These are phyloP conservation scores for Papilio aristodemus DNA, from an alignment of 1,140 invertebrate species.

Conservation along the genomic window DNA sequence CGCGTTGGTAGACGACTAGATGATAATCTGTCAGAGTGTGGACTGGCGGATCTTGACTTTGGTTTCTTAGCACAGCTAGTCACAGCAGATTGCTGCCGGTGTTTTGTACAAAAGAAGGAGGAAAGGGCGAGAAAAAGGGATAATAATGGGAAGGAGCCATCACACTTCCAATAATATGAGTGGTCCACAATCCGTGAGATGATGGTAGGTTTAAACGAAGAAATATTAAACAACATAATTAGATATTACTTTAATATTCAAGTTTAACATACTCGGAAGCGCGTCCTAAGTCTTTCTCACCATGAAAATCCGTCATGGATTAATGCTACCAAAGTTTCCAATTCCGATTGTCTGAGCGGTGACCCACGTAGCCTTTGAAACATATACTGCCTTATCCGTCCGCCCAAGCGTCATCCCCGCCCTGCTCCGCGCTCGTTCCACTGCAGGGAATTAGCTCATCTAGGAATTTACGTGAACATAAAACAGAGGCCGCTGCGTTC, in stretches of 20 bases:
- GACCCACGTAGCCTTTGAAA: neutral
- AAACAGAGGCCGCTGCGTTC: slow-evolving; percentile 14
- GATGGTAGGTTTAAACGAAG: too few species aligned
- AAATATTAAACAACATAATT: neutral
- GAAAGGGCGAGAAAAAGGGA: too few species aligned
- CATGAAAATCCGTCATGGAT: slow-evolving; percentile 7
- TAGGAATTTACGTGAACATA: slow-evolving; percentile 9
- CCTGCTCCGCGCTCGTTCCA: neutral
- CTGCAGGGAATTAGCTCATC: slow-evolving; percentile 16
- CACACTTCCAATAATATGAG: too few species aligned
- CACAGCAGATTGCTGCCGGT: too few species aligned
- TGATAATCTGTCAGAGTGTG: too few species aligned
- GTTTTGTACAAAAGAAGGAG: too few species aligned
- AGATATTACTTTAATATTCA: neutral
- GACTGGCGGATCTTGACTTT: too few species aligned
- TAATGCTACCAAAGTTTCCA: slow-evolving; percentile 1
- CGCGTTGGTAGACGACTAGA: neutral
- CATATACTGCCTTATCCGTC: neutral
- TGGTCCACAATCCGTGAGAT: too few species aligned
- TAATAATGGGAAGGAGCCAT: too few species aligned
- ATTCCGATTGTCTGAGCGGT: slow-evolving; percentile 3
- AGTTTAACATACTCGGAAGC: neutral
- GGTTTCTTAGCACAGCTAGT: too few species aligned
- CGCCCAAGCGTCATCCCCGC: neutral
- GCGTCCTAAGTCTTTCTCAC: neutral